A percentile compares a stretch with the other conserved stretches of the same genome.
These are phyloP conservation scores for Hirundo rustica DNA, from an alignment of 2,797 vertebrate species.

Conservation along the genomic window DNA sequence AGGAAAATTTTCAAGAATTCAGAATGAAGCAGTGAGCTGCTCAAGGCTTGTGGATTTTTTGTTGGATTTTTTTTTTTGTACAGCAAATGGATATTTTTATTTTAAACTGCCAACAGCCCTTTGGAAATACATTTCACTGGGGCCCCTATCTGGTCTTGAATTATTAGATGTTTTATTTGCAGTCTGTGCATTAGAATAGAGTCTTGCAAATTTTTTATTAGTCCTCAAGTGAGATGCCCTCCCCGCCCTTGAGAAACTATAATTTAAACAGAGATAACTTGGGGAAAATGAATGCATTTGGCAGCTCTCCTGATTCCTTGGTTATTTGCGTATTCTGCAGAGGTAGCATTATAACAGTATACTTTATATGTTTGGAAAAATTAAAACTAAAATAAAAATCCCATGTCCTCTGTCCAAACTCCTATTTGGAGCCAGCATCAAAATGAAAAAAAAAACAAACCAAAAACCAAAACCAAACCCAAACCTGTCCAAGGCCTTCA, in stretches of 20 bases:
- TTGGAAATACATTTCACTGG: conserved; percentile 7
- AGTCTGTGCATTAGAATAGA: neutral
- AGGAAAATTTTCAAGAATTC: neutral
- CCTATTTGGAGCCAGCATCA: neutral
- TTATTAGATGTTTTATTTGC: conserved; percentile 37
- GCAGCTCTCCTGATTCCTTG: conserved; percentile 10
- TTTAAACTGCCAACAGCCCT: neutral
- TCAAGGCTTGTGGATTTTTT: neutral
- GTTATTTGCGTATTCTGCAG: conserved; percentile 16
- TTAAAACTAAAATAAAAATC: neutral
- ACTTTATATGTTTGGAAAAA: neutral
- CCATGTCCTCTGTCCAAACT: neutral
- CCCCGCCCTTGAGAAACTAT: neutral
- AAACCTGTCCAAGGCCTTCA: neutral
- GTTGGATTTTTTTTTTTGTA: neutral
- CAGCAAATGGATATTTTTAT: neutral
- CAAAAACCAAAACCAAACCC: no score
- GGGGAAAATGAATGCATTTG: neutral
- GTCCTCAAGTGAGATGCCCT: conserved; percentile 22
- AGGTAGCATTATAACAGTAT: neutral
- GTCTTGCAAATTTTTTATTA: conserved; percentile 18
- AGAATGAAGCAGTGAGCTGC: neutral
- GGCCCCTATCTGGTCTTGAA: neutral
- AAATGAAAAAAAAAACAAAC: neutral
- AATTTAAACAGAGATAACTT: conserved; percentile 21